Base-by-base conservation (phyloP, 1,140 invertebrate genomes). In the Drosophila paulistorum region DNA sequence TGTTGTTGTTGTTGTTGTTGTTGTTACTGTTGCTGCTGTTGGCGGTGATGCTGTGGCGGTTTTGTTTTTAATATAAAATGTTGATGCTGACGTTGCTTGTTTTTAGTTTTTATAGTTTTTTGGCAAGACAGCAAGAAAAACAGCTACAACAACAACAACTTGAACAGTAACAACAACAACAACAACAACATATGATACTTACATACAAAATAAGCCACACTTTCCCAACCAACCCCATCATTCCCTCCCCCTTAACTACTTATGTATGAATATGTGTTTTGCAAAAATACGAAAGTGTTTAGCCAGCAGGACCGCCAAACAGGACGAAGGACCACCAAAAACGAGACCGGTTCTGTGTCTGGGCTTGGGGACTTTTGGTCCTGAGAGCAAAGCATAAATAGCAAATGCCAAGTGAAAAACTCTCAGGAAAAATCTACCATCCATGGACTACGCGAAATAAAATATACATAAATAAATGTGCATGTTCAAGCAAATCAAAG, bases 31-130 rank as follows among this genome's bases (percentile, higher is more conserved):
- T 73, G 68, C 63, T 86, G 70, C 37, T 62, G 54, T 69, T 85
- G 63, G 55, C 64, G 42, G 13, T 64, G 58, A 23, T 68, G 51
- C 33, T 74, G 54, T 71, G 66, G 71, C 39, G 76, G 68, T 75
- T 78, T 86, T 87, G 83, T 82, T 86, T 86, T 87, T 86, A 87
- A 87, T 86, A 86, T 87, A 74, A 87, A 86, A 78, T 77, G 75
- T 86, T 87, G 81, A 81, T 81, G 83, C 83, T 87, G 83, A 86
- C 83, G 76, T 58, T 87, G 83, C 83, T 83, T 86, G 84, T 89
- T 87, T 87, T 79, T 86, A 77, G 83, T 86, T 86, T 84, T 71
- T 81, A 69, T 81, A 84, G 77, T 74, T 72, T 71, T 51, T 74
- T 74, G 73, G 69, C 48, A 76, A 66, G 74, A 66, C 68, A 71